Evolutionary conservation across 2,113 vertebrate species (phyloP).

Genomic region (Rousettus leschenaultii): DNA sequence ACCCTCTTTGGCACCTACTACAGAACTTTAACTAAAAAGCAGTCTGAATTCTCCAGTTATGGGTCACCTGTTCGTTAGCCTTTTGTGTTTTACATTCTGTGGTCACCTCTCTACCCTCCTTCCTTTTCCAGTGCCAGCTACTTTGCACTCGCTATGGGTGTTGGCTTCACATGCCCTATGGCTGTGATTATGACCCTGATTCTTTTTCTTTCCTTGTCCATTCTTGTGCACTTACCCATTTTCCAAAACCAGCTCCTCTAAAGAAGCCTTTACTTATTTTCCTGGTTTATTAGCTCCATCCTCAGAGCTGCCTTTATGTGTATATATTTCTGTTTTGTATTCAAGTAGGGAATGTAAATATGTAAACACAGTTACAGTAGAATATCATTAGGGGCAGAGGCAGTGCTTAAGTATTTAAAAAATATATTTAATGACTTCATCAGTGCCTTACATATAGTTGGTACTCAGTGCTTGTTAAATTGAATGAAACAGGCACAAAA

Average conservation of each 20-base stretch:
- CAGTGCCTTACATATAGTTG: background rate
- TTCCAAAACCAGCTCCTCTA: background rate
- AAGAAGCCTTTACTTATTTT: background rate
- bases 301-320: background rate
- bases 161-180: background rate
- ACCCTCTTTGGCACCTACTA: background rate
- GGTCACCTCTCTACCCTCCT: background rate
- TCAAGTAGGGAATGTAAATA: background rate
- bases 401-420: background rate
- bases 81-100: background rate
- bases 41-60: background rate
- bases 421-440: conserved; percentile 35
- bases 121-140: background rate
- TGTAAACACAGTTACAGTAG: background rate
- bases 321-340: background rate
- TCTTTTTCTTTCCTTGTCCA: background rate
- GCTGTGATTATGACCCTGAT: background rate
- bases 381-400: background rate
- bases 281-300: background rate
- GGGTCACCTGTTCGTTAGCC: background rate
- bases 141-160: background rate
- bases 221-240: background rate
- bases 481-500: background rate
- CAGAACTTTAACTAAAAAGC: background rate
- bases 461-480: background rate